These are phyloP conservation scores for Tympanuchus pallidicinctus DNA, from an alignment of 2,113 vertebrate species.

Conservation along the genomic window DNA sequence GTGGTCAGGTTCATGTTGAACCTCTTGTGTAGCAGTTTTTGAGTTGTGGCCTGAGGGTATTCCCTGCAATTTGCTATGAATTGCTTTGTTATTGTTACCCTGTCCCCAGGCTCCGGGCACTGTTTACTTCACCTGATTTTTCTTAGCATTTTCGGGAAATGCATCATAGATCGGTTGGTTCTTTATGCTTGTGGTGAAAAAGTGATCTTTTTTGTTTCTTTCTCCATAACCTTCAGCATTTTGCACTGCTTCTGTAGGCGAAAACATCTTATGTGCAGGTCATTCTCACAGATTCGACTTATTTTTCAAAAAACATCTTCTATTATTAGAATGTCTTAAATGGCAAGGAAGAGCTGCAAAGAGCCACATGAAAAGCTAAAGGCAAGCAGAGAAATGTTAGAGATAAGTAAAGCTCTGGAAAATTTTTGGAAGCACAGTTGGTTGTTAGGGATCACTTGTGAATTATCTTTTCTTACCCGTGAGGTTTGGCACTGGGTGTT, in stretches of 20 bases:
- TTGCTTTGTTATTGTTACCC: accelerated
- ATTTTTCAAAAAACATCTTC: not conserved
- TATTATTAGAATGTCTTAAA: not conserved
- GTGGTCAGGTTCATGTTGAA: not conserved
- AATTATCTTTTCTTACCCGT: not conserved
- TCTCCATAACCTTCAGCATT: not conserved
- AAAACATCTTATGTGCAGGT: not conserved
- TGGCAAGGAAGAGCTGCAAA: not conserved
- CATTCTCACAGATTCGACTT: not conserved
- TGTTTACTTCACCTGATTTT: not conserved
- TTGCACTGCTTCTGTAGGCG: not conserved
- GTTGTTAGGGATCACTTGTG: not conserved
- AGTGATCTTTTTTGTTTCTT: not conserved
- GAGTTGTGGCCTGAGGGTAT: not conserved
- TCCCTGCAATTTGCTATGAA: not conserved
- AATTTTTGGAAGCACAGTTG: not conserved
- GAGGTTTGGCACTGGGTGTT: not conserved
- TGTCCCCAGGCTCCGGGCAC: not conserved
- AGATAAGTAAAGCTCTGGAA: not conserved
- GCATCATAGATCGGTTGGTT: not conserved
- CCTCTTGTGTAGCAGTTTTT: not conserved
- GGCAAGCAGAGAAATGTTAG: not conserved
- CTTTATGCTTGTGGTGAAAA: not conserved
- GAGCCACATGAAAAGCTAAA: not conserved
- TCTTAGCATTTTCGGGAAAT: not conserved